Evolutionary conservation across 2,797 vertebrate species (phyloP).

Genomic region (Ctenosaura bakeri): DNA sequence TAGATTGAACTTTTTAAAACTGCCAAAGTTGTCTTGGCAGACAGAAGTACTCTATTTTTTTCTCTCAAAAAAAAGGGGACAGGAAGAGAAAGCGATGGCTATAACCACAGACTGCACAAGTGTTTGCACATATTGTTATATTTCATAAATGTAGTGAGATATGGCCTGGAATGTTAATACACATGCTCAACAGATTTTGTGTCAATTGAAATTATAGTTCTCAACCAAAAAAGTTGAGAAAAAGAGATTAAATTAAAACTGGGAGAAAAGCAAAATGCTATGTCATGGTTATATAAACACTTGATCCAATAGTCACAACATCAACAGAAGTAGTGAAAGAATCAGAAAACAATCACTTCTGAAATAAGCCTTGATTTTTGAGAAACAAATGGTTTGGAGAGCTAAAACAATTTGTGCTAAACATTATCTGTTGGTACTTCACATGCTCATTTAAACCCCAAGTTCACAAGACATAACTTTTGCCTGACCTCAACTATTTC

Average conservation of each 20-base stretch:
- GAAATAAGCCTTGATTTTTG: constrained; percentile 69
- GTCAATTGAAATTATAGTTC: constrained; percentile 65
- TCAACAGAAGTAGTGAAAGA: constrained; percentile 68
- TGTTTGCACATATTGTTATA: constrained; percentile 80
- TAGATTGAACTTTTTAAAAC: constrained; percentile 82
- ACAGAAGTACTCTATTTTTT: constrained; percentile 72
- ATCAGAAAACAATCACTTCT: constrained; percentile 70
- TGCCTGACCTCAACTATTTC: constrained; percentile 75
- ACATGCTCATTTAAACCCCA: constrained; percentile 72
- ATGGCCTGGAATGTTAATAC: constrained; percentile 75
- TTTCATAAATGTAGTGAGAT: constrained; percentile 77
- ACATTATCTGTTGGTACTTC: constrained; percentile 69
- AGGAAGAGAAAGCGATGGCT: constrained; percentile 40
- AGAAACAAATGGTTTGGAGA: constrained; percentile 66
- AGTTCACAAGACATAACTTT: constrained; percentile 69
- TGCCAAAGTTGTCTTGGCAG: constrained; percentile 82
- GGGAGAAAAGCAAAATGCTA: constrained; percentile 68
- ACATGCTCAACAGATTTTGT: constrained; percentile 80
- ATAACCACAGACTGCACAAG: constrained; percentile 79
- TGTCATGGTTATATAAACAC: constrained; percentile 76
- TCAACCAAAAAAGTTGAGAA: constrained; percentile 60
- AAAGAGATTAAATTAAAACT: constrained; percentile 57
- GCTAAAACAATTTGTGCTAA: constrained; percentile 74
- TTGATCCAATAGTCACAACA: constrained; percentile 67
- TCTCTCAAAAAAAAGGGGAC: constrained; percentile 23